These are phyloP conservation scores for Leptosomus discolor DNA, from an alignment of 2,113 vertebrate species.

Conservation along the genomic window DNA sequence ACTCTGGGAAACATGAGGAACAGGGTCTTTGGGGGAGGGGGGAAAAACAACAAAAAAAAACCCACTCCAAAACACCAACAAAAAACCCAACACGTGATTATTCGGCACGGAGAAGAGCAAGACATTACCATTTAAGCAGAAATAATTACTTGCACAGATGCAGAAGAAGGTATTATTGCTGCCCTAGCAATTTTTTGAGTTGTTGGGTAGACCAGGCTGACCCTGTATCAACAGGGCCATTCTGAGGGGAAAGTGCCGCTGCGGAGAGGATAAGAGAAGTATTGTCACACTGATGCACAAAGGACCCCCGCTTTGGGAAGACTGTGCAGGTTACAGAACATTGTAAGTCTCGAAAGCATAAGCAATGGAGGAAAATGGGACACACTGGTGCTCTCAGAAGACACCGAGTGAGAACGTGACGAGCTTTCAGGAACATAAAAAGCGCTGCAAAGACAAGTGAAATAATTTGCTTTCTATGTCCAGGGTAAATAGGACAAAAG, in stretches of 20 bases:
- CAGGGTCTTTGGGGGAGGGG: neutral
- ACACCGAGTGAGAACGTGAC: fast-evolving
- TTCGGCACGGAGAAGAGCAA: neutral
- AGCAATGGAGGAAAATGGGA: neutral
- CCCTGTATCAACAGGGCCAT: neutral
- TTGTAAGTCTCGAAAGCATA: neutral
- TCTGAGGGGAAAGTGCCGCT: neutral
- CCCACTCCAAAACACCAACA: neutral
- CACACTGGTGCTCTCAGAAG: neutral
- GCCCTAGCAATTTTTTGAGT: neutral
- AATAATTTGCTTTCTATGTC: neutral
- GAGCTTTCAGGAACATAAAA: neutral
- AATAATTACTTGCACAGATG: neutral
- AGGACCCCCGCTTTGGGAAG: neutral
- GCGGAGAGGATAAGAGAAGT: neutral
- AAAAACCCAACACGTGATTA: neutral
- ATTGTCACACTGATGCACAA: neutral
- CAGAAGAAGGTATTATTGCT: neutral
- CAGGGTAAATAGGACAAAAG: neutral
- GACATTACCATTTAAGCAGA: neutral
- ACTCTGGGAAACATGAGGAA: neutral
- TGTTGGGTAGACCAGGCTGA: neutral
- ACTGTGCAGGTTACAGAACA: neutral
- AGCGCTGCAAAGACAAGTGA: neutral
- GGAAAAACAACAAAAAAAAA: fast-evolving